Evolutionary conservation across 2,797 vertebrate genomes (phyloP).

Genomic region (Danio tinwini): DNA sequence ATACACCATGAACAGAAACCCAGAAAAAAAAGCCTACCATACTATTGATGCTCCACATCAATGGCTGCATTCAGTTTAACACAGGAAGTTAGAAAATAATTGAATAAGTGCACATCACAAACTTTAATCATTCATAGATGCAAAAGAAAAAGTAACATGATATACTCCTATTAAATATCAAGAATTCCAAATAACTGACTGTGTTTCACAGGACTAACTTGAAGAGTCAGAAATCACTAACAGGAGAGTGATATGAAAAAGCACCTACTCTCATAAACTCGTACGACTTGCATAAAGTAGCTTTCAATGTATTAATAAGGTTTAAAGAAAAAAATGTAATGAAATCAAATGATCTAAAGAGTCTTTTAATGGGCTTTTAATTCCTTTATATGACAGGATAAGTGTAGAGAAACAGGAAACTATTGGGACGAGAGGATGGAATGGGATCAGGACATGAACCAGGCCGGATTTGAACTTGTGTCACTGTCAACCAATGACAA

Average conservation of each 20-base stretch:
- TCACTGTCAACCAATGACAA: background rate
- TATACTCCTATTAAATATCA: background rate
- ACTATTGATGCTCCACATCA: background rate
- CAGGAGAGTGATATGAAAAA: too few species aligned
- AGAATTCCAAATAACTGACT: background rate
- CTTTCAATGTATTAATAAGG: too few species aligned
- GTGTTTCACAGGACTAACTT: too few species aligned
- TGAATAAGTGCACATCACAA: background rate
- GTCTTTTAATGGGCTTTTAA: background rate
- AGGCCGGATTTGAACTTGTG: background rate
- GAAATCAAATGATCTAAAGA: background rate
- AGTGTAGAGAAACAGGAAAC: background rate
- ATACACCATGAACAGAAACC: conserved; percentile 14
- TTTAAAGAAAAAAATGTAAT: too few species aligned
- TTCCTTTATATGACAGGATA: background rate
- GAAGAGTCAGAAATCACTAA: too few species aligned
- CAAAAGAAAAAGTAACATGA: background rate
- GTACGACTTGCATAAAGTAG: too few species aligned
- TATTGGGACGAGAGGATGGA: background rate
- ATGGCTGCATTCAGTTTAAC: background rate
- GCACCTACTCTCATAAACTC: too few species aligned
- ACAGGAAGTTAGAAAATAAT: background rate
- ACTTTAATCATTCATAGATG: background rate
- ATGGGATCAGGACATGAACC: conserved; percentile 3
- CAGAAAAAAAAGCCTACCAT: background rate